A percentile compares a stretch with the other conserved stretches of the same genome.
Conservation (phyloP, 2,113 vertebrate species). For the Craseonycteris thonglongyai region DNA sequence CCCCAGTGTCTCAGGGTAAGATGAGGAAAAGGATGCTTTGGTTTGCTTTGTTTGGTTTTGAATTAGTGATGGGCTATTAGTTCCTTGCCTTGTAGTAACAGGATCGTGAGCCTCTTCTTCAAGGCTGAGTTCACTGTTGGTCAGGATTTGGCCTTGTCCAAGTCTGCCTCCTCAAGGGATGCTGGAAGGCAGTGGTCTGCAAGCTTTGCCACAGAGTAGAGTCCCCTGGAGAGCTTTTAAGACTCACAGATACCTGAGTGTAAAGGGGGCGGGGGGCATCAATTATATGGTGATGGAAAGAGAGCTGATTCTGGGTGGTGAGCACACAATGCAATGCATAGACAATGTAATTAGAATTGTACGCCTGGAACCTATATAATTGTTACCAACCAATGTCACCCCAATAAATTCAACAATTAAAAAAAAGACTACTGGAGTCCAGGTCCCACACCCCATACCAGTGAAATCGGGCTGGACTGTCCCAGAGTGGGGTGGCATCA, state of each 20-base stretch:
- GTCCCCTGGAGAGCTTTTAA: not conserved
- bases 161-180: not conserved
- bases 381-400: too few species aligned
- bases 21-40: not conserved
- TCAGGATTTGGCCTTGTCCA: not conserved
- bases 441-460: not conserved
- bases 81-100: not conserved
- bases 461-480: not conserved
- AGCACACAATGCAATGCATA: too few species aligned
- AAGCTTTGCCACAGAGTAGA: not conserved
- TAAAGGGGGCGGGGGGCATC: too few species aligned
- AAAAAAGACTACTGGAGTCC: too few species aligned
- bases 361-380: too few species aligned
- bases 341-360: too few species aligned
- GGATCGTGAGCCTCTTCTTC: not conserved
- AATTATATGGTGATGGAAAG: too few species aligned
- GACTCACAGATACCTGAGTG: too few species aligned
- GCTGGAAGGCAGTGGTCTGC: not conserved
- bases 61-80: not conserved
- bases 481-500: not conserved
- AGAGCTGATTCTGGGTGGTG: too few species aligned
- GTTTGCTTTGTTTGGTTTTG: not conserved
- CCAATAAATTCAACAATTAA: too few species aligned
- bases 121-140: not conserved
- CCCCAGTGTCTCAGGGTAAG: not conserved